Evolutionary conservation across 2,797 vertebrate species (phyloP).

Genomic region (Sebastes taczanowskii): DNA sequence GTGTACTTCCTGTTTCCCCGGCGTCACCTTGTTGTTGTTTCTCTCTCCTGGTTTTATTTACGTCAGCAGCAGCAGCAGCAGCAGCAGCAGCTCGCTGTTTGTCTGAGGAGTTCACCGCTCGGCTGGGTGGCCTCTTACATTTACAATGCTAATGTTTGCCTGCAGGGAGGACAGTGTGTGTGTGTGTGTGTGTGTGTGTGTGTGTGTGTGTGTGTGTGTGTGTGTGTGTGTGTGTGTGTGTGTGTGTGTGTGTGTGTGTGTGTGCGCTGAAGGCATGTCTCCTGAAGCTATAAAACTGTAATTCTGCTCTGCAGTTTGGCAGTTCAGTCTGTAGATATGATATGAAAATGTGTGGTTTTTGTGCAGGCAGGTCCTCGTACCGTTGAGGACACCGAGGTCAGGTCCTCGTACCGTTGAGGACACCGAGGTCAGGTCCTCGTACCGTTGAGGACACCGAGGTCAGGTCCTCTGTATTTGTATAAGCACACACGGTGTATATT

Average conservation of each 20-base stretch:
- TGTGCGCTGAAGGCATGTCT: background rate
- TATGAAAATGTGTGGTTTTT: background rate
- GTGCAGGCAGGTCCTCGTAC: background rate
- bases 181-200: constrained; percentile 2
- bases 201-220: background rate
- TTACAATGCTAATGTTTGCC: constrained; percentile 58
- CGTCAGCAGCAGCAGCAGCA: constrained; percentile 21
- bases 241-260: background rate
- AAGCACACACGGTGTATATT: background rate
- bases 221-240: background rate
- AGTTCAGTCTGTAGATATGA: background rate
- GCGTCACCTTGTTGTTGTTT: background rate
- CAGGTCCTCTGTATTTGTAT: background rate
- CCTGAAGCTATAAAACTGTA: constrained; percentile 3
- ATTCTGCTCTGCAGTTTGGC: background rate
- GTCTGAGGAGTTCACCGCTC: constrained; percentile 24
- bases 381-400: no score
- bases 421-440: no score
- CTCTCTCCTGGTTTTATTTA: background rate
- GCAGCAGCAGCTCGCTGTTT: no score
- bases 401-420: no score
- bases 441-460: background rate
- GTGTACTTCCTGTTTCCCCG: constrained; percentile 16
- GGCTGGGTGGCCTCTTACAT: constrained; percentile 30
- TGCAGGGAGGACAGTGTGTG: constrained; percentile 20